These are phyloP conservation scores for Scaptomyza caliginosa DNA, from an alignment of 2,888 invertebrate species.

Conservation along the genomic window DNA sequence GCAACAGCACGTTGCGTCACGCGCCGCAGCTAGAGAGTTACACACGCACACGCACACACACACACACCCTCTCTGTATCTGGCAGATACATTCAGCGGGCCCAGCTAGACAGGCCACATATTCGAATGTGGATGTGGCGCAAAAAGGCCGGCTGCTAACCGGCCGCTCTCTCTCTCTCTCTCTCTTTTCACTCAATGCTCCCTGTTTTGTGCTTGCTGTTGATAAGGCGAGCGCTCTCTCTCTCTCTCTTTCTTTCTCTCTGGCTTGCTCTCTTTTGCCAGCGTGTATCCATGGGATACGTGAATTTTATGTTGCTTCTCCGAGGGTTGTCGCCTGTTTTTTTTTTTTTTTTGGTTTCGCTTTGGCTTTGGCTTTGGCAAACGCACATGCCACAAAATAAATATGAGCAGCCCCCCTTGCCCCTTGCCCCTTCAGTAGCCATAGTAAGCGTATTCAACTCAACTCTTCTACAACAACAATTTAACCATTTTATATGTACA, in stretches of 20 bases:
- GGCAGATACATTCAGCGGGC: slow-evolving; percentile 54
- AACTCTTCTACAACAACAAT: slow-evolving; percentile 24
- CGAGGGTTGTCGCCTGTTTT: slow-evolving; percentile 61
- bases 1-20: slow-evolving; percentile 68
- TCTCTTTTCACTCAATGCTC: slow-evolving; percentile 10
- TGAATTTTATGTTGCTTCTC: slow-evolving; percentile 18
- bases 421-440: too few species aligned
- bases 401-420: slow-evolving; percentile 46
- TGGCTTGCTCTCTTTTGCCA: slow-evolving; percentile 9
- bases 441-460: slow-evolving; percentile 38
- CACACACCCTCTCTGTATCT: slow-evolving; percentile 41
- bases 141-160: slow-evolving; percentile 68
- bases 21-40: slow-evolving; percentile 28
- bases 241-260: slow-evolving; percentile 1
- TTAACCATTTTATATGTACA: neutral
- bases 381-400: slow-evolving; percentile 66
- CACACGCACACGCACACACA: slow-evolving; percentile 15
- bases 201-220: neutral
- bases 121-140: slow-evolving; percentile 45
- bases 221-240: neutral
- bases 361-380: slow-evolving; percentile 11
- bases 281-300: slow-evolving; percentile 59
- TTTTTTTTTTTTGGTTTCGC: slow-evolving; percentile 1
- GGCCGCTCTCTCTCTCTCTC: slow-evolving; percentile 20
- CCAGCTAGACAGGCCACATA: slow-evolving; percentile 35